Conservation (phyloP, 2,113 vertebrate species). For the Cavia porcellus region DNA sequence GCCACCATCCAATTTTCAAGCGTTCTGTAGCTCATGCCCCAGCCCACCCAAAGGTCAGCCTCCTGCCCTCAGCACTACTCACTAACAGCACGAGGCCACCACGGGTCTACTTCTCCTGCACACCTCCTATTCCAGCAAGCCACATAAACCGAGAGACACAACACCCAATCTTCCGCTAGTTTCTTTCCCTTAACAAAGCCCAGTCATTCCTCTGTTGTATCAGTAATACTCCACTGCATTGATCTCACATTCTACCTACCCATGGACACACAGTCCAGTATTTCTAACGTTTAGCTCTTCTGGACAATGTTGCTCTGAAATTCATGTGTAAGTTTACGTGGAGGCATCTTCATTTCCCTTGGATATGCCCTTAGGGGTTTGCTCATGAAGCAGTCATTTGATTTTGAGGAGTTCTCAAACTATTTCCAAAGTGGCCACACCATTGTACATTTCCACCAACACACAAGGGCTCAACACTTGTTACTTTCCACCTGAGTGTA, state of each 20-base stretch:
- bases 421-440: background rate
- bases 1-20: background rate
- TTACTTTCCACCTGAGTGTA: background rate
- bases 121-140: background rate
- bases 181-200: constrained; percentile 1
- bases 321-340: background rate
- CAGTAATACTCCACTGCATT: background rate
- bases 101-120: background rate
- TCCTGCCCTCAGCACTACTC: background rate
- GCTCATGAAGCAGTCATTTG: background rate
- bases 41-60: background rate
- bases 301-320: background rate
- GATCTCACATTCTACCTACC: background rate
- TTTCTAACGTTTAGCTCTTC: background rate
- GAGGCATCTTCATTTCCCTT: background rate
- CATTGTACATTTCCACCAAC: background rate
- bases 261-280: background rate
- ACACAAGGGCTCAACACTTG: background rate
- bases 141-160: background rate
- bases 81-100: background rate
- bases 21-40: background rate
- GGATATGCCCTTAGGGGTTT: background rate
- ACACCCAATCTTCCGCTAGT: background rate
- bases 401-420: background rate
- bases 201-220: background rate